Percentiles rank a stretch among this genome's conserved stretches.
phyloP scores from a whole-genome alignment of 2,113 vertebrate genomes.

The Synodontis membranacea region DNA sequence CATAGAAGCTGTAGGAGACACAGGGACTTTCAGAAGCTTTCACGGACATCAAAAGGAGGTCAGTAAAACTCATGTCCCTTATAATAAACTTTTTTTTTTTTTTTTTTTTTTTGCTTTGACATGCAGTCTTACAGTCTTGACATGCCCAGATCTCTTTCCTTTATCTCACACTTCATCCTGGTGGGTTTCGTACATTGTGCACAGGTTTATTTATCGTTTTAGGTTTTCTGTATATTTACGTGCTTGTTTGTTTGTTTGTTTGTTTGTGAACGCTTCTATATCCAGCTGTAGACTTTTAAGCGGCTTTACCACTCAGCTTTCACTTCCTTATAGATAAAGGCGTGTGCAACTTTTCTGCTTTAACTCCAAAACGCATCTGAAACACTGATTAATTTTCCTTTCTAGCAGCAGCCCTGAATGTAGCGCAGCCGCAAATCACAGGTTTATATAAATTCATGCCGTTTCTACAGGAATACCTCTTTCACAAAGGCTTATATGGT shows the following conservation, averaged over 20 bases:
- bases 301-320: conserved; percentile 10
- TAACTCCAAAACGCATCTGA: not conserved
- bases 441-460: not conserved
- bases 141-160: not conserved
- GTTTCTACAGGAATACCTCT: not conserved
- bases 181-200: not conserved
- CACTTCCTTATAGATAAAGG: conserved; percentile 35
- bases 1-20: not conserved
- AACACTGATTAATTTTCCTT: not conserved
- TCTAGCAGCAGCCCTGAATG: not conserved
- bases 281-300: conserved; percentile 22
- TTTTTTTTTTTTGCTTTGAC: not conserved
- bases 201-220: not conserved
- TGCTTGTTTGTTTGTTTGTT: not conserved
- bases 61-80: not conserved
- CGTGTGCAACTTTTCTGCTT: conserved; percentile 14
- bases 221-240: not conserved
- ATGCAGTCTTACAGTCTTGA: not conserved
- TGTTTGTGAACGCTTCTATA: not conserved
- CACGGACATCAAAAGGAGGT: not conserved
- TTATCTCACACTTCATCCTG: not conserved
- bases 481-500: not conserved
- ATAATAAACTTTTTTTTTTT: not conserved
- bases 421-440: not conserved
- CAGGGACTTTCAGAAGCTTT: not conserved